phyloP scores from a whole-genome alignment of 1,140 invertebrate species.

The Formica exsecta region DNA sequence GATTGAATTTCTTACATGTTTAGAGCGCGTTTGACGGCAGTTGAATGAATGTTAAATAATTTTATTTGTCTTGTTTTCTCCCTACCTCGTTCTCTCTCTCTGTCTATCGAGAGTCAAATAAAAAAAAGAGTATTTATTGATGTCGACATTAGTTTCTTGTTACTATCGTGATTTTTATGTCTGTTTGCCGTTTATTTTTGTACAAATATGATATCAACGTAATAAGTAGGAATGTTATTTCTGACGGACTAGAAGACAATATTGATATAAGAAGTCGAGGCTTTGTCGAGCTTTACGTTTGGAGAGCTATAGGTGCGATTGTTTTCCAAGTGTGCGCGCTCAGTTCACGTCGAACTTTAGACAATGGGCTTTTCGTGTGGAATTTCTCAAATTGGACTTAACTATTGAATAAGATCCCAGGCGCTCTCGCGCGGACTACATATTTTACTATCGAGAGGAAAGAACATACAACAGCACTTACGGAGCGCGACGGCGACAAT shows the following conservation, averaged over 20 bases:
- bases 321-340: conserved; percentile 30
- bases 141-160: conserved; percentile 13
- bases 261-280: conserved; percentile 42
- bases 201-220: conserved; percentile 42
- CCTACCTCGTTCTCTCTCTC: neutral
- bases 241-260: conserved; percentile 51
- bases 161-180: conserved; percentile 31
- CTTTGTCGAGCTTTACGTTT: conserved; percentile 36
- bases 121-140: conserved; percentile 41
- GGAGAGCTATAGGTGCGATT: conserved; percentile 31
- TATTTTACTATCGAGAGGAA: conserved; percentile 47
- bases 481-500: neutral
- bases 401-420: conserved; percentile 48
- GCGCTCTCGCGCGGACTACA: conserved; percentile 23
- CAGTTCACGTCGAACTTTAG: conserved; percentile 22
- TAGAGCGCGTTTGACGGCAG: conserved; percentile 36
- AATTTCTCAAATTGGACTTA: conserved; percentile 60
- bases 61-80: conserved; percentile 6
- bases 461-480: conserved; percentile 58
- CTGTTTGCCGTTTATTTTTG: conserved; percentile 26
- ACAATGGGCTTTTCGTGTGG: neutral
- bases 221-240: conserved; percentile 45
- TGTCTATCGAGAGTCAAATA: neutral
- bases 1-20: conserved; percentile 63
- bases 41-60: conserved; percentile 46